phyloP scores from a whole-genome alignment of 2,888 invertebrate species.

The Agrotis clavis region DNA sequence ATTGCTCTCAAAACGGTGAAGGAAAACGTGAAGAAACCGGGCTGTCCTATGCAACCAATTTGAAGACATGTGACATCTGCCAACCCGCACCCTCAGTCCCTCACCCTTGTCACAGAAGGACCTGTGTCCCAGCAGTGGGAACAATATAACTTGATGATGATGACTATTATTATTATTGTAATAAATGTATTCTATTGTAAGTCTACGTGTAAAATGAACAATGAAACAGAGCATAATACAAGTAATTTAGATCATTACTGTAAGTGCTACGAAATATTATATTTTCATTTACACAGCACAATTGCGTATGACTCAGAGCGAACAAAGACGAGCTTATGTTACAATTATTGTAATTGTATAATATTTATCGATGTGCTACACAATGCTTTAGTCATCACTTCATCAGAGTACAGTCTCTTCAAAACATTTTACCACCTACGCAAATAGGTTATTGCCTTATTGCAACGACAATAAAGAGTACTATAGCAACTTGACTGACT shows the following conservation, averaged over 20 bases:
- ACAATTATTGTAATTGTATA: slow-evolving; percentile 72
- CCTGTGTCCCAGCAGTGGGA: too few relatives aligned
- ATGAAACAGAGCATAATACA: slow-evolving; percentile 29
- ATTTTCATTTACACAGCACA: slow-evolving; percentile 44
- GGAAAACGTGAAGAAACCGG: too few relatives aligned
- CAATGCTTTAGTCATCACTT: slow-evolving; percentile 72
- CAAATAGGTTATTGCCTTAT: background rate
- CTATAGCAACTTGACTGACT: background rate
- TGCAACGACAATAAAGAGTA: background rate
- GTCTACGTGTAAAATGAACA: slow-evolving; percentile 34
- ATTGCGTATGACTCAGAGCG: slow-evolving; percentile 68
- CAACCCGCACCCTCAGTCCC: too few relatives aligned
- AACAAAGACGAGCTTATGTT: slow-evolving; percentile 68
- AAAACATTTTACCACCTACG: background rate
- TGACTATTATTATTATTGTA: background rate
- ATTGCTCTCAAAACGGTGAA: too few relatives aligned
- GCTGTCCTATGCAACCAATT: too few relatives aligned
- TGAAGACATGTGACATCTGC: too few relatives aligned
- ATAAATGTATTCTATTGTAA: slow-evolving; percentile 30
- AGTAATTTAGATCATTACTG: slow-evolving; percentile 48
- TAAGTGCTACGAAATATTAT: slow-evolving; percentile 38
- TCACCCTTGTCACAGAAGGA: too few relatives aligned
- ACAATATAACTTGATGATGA: too few relatives aligned
- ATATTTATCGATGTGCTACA: slow-evolving; percentile 72
- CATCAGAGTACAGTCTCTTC: slow-evolving; percentile 15